These are phyloP conservation scores for Lepilemur ruficaudatus DNA, from an alignment of 2,797 vertebrate species.

Conservation along the genomic window DNA sequence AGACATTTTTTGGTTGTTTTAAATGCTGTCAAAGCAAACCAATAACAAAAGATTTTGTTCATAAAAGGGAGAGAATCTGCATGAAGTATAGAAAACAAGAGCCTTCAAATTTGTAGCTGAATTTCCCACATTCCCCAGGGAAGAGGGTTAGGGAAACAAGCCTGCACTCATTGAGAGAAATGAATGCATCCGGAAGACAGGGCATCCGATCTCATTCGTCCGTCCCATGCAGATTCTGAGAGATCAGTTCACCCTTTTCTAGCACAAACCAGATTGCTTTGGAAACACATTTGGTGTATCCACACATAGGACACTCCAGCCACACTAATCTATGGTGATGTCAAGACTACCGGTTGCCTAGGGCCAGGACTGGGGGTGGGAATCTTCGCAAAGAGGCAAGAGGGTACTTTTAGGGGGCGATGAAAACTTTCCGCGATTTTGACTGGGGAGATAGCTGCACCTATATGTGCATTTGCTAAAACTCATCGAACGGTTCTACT, in stretches of 20 bases:
- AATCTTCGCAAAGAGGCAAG: background rate
- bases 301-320: background rate
- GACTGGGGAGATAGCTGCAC: background rate
- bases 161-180: background rate
- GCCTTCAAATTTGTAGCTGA: background rate
- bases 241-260: background rate
- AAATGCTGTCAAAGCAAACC: background rate
- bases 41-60: background rate
- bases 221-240: accelerated
- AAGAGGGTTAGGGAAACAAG: background rate
- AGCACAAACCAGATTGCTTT: too few relatives aligned
- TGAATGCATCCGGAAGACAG: too few relatives aligned
- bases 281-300: background rate
- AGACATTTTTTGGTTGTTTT: background rate
- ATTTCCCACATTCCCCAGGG: background rate
- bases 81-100: background rate
- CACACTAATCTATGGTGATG: too few relatives aligned
- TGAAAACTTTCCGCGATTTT: background rate
- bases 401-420: background rate
- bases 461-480: background rate
- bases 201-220: background rate
- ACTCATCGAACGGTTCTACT: background rate
- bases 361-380: background rate
- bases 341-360: background rate
- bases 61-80: background rate